Evolutionary conservation across 1,140 invertebrate species (phyloP).

Genomic region (Luehdorfia chinensis): DNA sequence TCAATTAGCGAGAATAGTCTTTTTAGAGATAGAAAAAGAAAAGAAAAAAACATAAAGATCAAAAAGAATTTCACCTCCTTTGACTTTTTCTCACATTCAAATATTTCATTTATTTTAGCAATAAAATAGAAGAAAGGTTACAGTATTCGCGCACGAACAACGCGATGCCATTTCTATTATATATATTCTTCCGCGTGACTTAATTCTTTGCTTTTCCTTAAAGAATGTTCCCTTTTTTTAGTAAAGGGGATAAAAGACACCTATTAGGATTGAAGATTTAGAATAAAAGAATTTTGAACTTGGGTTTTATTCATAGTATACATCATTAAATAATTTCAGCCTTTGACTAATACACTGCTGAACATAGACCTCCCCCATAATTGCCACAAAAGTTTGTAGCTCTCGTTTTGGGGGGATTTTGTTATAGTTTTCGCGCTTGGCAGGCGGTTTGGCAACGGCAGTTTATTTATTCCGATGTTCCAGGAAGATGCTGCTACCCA

Average conservation of each 20-base stretch:
- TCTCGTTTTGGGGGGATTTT: too few relatives aligned
- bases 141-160: slow-evolving; percentile 9
- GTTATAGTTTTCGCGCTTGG: too few relatives aligned
- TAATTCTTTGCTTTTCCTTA: slow-evolving; percentile 15
- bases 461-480: too few relatives aligned
- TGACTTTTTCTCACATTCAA: slow-evolving; percentile 14
- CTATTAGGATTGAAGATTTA: slow-evolving; percentile 9
- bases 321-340: neutral
- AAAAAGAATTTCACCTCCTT: too few relatives aligned
- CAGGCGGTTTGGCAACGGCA: too few relatives aligned
- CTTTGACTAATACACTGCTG: neutral
- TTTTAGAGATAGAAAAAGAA: too few relatives aligned
- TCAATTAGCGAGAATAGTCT: too few relatives aligned
- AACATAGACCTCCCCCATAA: too few relatives aligned
- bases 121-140: slow-evolving; percentile 11
- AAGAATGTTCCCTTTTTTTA: slow-evolving; percentile 1
- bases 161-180: slow-evolving; percentile 11
- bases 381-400: too few relatives aligned
- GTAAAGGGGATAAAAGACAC: slow-evolving; percentile 15
- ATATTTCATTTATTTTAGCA: slow-evolving; percentile 17
- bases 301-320: neutral
- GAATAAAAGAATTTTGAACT: slow-evolving; percentile 3
- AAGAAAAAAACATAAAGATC: too few relatives aligned
- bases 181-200: slow-evolving; percentile 10
- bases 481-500: neutral